Base-by-base conservation (phyloP, 2,888 invertebrate species). In the Palloptera scutellata region DNA sequence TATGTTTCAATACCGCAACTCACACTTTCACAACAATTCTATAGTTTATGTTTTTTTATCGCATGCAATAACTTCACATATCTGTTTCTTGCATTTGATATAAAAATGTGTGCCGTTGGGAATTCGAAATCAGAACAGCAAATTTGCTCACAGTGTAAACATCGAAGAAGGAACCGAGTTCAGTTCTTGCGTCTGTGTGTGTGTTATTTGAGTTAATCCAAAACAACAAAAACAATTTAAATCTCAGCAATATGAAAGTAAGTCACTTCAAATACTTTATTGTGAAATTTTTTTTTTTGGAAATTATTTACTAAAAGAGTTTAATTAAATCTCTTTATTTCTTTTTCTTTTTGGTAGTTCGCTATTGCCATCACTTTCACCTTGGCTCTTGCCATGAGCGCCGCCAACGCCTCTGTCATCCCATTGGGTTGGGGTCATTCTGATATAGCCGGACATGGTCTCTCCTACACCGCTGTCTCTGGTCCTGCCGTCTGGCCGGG, bases 341-440 rank as follows among this genome's bases (percentile, higher is more conserved):
- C 0, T 51, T 15, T 60, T 19, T 41, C 17, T 61, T 0, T 13
- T 10, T 4, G 54, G 61, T 66, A 83, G 81, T 82, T 79, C 78
- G 75, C 76, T 71, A 70, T 73, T 64, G 74, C 78, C 65, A 72
- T 76, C 73, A 73, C 82, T 75, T 75, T 80, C 72, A 76, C 80
- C 69, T 77, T 84, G 78, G 83, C 81, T 67, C 77, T 85, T 45
- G 79, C 81, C 75, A 74, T 81, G 76, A 79, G 79, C 66, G 81
- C 78, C 30, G 80, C 84, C 75, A 80, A 84, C 42, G 79, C 82
- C 9, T 82, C 83, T 3, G 68, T 82, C 66, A 74, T 81, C 62
- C 78, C 81, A 20, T 73, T 70, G 75, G 77, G 76, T 54, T 76
- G 73, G 20, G 74, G 79, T 66, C 17, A 59, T 42, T 70, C 72